These are phyloP conservation scores for Channallabes apus DNA, from an alignment of 2,797 vertebrate species.

Conservation along the genomic window DNA sequence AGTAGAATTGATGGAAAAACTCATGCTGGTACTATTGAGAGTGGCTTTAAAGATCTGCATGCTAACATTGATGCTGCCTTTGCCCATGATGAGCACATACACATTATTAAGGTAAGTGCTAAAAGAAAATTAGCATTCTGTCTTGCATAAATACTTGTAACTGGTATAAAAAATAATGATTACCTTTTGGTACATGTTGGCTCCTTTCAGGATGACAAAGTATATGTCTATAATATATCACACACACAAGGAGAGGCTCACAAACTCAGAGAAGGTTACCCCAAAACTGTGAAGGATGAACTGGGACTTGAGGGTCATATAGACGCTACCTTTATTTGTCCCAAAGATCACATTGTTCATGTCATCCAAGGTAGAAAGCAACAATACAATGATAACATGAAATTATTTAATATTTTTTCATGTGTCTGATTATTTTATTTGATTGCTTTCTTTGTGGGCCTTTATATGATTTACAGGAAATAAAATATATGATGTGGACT, in stretches of 20 bases:
- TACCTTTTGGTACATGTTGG: background rate
- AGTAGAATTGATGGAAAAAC: conserved; percentile 30
- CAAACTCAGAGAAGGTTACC: conserved; percentile 72
- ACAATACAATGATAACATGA: background rate
- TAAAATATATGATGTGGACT: conserved; percentile 62
- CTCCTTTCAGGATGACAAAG: conserved; percentile 66
- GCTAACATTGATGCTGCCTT: conserved; percentile 70
- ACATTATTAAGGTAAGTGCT: conserved; percentile 70
- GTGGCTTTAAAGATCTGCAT: conserved; percentile 69
- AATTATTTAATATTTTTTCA: background rate
- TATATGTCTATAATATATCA: conserved; percentile 71
- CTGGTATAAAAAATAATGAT: background rate
- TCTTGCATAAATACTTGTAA: background rate
- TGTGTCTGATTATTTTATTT: background rate
- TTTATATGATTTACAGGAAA: conserved; percentile 53
- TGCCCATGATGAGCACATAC: conserved; percentile 62
- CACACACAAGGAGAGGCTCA: conserved; percentile 63
- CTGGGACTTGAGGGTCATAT: conserved; percentile 71
- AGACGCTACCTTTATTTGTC: conserved; percentile 80
- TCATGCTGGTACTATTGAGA: conserved; percentile 58
- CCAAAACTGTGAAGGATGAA: conserved; percentile 73
- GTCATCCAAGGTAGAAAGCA: conserved; percentile 74
- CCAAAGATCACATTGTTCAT: conserved; percentile 63
- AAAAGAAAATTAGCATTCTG: background rate
- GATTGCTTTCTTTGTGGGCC: background rate